A percentile compares a stretch with the other conserved stretches of the same genome.
phyloP scores from a whole-genome alignment of 2,113 vertebrate genomes.

The Piaya cayana region DNA sequence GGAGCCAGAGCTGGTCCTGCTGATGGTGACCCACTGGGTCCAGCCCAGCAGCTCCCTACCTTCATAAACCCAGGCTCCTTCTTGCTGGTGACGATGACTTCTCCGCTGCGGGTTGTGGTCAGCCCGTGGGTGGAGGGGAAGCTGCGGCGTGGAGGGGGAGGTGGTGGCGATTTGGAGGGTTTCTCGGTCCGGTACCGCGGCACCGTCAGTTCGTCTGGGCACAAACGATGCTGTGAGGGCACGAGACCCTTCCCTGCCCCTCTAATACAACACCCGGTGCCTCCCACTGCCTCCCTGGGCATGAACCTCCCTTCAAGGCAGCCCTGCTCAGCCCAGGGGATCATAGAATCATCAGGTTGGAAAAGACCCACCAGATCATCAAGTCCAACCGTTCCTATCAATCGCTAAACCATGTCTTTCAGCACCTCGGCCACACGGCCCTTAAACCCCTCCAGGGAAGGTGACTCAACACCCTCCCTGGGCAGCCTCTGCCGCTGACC shows the following conservation, averaged over 20 bases:
- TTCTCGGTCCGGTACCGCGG: slow-evolving; percentile 95
- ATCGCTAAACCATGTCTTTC: too few species aligned
- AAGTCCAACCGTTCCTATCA: too few species aligned
- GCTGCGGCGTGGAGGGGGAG: slow-evolving; percentile 91
- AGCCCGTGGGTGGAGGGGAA: slow-evolving; percentile 93
- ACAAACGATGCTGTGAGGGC: neutral
- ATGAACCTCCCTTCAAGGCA: fast-evolving
- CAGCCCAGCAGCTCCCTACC: slow-evolving; percentile 18
- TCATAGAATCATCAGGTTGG: too few species aligned
- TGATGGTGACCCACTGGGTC: fast-evolving
- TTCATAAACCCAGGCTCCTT: slow-evolving; percentile 80
- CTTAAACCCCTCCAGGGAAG: too few species aligned
- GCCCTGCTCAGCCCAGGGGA: neutral
- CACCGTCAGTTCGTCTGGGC: slow-evolving; percentile 89
- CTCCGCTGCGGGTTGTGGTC: slow-evolving; percentile 90
- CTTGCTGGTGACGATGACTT: slow-evolving; percentile 91
- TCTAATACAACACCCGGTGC: neutral
- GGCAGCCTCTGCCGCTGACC: too few species aligned
- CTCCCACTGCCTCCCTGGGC: neutral
- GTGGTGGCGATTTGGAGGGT: slow-evolving; percentile 94
- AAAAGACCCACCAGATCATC: too few species aligned
- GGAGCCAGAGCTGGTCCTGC: too few species aligned
- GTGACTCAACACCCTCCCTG: too few species aligned
- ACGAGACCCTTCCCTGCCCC: neutral
- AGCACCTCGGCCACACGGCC: too few species aligned